Evolutionary conservation across 2,113 vertebrate genomes (phyloP).

Genomic region (Aegithalos caudatus): DNA sequence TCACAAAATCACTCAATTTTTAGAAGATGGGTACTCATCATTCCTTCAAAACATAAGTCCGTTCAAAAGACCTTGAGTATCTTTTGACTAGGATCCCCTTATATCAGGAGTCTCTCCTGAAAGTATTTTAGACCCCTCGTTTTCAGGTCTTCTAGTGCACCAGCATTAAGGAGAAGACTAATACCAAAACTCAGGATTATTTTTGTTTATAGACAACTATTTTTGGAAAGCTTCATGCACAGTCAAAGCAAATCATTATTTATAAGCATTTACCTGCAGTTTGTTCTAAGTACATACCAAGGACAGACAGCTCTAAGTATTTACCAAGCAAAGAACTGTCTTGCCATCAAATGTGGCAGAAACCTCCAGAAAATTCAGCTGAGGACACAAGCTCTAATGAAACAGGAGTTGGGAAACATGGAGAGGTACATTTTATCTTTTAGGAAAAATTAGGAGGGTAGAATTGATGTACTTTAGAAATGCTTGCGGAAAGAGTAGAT

Average conservation of each 20-base stretch:
- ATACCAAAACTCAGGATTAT: neutral
- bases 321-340: neutral
- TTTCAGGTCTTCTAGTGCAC: neutral
- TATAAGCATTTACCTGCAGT: neutral
- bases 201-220: neutral
- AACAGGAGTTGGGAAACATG: neutral
- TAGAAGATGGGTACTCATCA: neutral
- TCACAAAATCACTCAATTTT: neutral
- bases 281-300: neutral
- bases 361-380: neutral
- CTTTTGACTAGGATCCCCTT: neutral
- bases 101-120: neutral
- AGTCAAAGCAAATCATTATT: neutral
- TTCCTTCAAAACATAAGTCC: neutral
- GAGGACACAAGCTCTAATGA: neutral
- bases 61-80: neutral
- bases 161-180: neutral
- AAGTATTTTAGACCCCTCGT: neutral
- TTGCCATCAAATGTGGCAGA: neutral
- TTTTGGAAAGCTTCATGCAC: neutral
- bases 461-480: neutral
- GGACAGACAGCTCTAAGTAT: neutral
- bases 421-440: neutral
- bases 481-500: neutral
- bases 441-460: neutral